Percentiles rank a stretch among this genome's conserved stretches.
These are phyloP conservation scores for Himantopus leucocephalus DNA, from an alignment of 2,113 vertebrate species.

Conservation along the genomic window DNA sequence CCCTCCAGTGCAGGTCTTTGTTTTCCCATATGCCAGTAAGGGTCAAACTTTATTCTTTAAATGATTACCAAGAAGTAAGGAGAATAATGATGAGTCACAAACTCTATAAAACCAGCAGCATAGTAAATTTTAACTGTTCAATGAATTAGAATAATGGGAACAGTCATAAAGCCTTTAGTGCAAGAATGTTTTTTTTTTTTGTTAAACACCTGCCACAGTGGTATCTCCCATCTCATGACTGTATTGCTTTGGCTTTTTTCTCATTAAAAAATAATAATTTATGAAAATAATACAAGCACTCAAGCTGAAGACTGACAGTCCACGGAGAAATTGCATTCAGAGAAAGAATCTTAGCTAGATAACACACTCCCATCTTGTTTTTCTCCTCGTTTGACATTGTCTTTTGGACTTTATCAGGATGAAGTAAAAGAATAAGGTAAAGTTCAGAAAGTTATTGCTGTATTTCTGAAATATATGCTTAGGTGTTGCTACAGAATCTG, in stretches of 20 bases:
- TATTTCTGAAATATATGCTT: background rate
- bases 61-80: background rate
- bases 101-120: background rate
- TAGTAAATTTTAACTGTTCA: background rate
- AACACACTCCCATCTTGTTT: background rate
- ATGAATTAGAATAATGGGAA: background rate
- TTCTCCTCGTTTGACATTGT: background rate
- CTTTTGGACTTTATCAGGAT: background rate
- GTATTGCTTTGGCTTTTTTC: background rate
- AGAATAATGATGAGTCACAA: background rate
- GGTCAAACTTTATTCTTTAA: background rate
- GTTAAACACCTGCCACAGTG: background rate
- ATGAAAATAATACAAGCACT: background rate
- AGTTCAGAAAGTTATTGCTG: background rate
- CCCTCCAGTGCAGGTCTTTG: background rate
- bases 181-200: background rate
- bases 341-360: background rate
- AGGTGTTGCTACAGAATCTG: background rate
- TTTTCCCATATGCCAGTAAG: background rate
- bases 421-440: background rate
- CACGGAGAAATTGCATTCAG: background rate
- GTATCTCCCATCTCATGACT: background rate
- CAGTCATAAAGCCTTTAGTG: background rate
- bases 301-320: background rate
- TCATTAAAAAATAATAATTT: background rate